These are phyloP conservation scores for Andrena marginata DNA, from an alignment of 2,888 invertebrate genomes.

Conservation along the genomic window DNA sequence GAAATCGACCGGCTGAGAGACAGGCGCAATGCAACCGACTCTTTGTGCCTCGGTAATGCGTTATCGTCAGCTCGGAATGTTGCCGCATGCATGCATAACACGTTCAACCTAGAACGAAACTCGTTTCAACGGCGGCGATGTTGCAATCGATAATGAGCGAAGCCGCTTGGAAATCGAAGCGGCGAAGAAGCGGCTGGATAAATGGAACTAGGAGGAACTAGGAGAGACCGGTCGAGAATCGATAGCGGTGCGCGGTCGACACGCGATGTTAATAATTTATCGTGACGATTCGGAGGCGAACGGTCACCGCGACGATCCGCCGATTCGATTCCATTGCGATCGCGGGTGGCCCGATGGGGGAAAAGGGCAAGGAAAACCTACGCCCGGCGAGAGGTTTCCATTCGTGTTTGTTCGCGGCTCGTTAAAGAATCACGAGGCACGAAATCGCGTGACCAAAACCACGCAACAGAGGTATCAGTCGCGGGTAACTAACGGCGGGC, in stretches of 20 bases:
- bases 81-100: neutral
- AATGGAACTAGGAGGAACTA: neutral
- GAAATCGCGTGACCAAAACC: constrained; percentile 33
- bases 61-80: neutral
- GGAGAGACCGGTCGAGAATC: constrained; percentile 39
- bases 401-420: constrained; percentile 36
- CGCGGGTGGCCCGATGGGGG: constrained; percentile 14
- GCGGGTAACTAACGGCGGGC: constrained; percentile 3
- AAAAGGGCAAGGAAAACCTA: constrained; percentile 30
- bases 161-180: constrained; percentile 50
- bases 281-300: constrained; percentile 58
- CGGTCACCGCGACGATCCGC: constrained; percentile 50
- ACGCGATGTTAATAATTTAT: constrained; percentile 78
- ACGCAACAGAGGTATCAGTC: constrained; percentile 9
- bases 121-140: neutral
- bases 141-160: constrained; percentile 6
- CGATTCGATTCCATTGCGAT: constrained; percentile 52
- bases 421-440: constrained; percentile 57
- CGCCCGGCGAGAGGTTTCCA: neutral
- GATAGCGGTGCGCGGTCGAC: constrained; percentile 46
- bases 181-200: constrained; percentile 15
- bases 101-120: neutral
- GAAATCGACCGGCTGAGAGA: too few species aligned
- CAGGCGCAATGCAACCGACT: too few species aligned
- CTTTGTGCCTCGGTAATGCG: neutral